These are phyloP conservation scores for Gorsachius goisagi DNA, from an alignment of 2,113 vertebrate genomes.

Conservation along the genomic window DNA sequence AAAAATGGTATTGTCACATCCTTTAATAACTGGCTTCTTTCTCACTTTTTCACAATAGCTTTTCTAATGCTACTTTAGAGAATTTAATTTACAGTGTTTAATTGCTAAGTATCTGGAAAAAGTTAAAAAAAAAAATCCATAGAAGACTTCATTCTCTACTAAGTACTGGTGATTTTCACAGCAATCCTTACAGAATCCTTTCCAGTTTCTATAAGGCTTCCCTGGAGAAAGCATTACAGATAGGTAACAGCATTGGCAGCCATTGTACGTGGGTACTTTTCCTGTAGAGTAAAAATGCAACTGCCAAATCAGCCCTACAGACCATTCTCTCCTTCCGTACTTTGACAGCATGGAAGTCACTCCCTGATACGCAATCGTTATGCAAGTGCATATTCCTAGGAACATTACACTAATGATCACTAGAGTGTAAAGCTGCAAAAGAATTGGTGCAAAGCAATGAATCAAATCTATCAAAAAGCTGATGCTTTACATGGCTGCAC, in stretches of 20 bases:
- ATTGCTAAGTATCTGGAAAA: not conserved
- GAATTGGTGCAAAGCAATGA: not conserved
- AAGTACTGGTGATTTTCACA: not conserved
- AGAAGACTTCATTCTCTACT: not conserved
- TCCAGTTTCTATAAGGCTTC: not conserved
- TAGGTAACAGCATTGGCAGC: not conserved
- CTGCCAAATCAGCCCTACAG: not conserved
- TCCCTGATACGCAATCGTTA: not conserved
- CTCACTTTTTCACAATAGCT: not conserved
- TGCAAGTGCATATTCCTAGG: not conserved
- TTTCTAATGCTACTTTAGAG: not conserved
- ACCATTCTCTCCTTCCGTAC: not conserved
- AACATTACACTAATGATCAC: not conserved
- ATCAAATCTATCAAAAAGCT: not conserved
- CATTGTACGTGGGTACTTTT: not conserved
- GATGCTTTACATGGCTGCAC: not conserved
- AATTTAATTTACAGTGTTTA: not conserved
- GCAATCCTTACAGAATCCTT: not conserved
- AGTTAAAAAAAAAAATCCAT: not conserved
- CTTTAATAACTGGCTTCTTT: not conserved
- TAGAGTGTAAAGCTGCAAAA: not conserved
- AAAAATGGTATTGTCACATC: not conserved
- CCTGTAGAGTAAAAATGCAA: not conserved
- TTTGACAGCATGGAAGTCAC: not conserved
- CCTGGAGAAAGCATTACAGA: not conserved